These are phyloP conservation scores for Tychaedon coryphoeus DNA, from an alignment of 2,113 vertebrate species.

Conservation along the genomic window DNA sequence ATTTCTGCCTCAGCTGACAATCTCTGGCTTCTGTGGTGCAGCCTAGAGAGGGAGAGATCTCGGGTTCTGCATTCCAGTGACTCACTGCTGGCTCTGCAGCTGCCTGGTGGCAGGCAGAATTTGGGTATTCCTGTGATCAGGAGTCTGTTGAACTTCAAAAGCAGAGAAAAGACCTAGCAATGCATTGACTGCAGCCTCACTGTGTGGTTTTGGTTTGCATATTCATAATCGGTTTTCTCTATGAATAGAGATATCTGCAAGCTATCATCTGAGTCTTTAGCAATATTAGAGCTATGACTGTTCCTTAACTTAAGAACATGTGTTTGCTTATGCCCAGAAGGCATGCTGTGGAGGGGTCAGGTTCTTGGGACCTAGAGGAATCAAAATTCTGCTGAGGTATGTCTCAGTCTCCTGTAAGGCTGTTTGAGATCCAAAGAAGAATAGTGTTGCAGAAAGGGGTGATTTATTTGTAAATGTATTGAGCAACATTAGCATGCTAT, in stretches of 20 bases:
- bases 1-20: neutral
- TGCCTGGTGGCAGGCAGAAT: neutral
- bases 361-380: neutral
- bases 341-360: neutral
- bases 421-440: neutral
- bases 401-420: neutral
- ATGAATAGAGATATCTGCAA: neutral
- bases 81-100: neutral
- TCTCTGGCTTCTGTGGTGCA: neutral
- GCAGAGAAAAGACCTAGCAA: neutral
- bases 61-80: neutral
- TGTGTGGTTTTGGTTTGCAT: neutral
- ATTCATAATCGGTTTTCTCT: neutral
- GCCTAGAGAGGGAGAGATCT: neutral
- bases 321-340: neutral
- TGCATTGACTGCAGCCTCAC: neutral
- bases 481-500: neutral
- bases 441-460: neutral
- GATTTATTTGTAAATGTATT: slow-evolving; percentile 1
- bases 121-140: neutral
- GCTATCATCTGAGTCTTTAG: neutral
- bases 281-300: neutral
- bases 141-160: neutral
- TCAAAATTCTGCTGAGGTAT: neutral
- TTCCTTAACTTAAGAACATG: neutral